These are phyloP conservation scores for Augochlorella aurata DNA, from an alignment of 2,888 invertebrate species.

Conservation along the genomic window DNA sequence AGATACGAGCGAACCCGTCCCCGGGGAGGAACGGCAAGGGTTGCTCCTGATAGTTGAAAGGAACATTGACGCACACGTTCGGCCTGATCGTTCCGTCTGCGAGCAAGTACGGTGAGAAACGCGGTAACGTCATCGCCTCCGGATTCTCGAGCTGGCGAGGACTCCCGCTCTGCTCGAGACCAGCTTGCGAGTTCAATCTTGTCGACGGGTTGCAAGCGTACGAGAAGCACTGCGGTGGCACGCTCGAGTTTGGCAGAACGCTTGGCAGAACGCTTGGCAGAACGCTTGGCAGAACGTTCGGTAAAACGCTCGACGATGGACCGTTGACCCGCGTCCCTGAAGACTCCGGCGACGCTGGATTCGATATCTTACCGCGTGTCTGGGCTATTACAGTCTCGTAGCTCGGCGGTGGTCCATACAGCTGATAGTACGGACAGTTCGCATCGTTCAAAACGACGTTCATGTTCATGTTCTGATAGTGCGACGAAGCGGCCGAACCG, in stretches of 20 bases:
- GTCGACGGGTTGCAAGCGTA: constrained; percentile 69
- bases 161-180: constrained; percentile 31
- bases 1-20: constrained; percentile 52
- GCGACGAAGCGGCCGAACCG: constrained; percentile 74
- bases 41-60: constrained; percentile 57
- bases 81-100: constrained; percentile 51
- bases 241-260: constrained; percentile 58
- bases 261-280: constrained; percentile 40
- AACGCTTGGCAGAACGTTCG: constrained; percentile 32
- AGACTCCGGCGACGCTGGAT: constrained; percentile 74
- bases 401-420: constrained; percentile 83
- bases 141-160: constrained; percentile 61
- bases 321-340: constrained; percentile 45
- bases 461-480: constrained; percentile 79
- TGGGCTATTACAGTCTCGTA: constrained; percentile 82
- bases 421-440: constrained; percentile 81
- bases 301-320: constrained; percentile 37
- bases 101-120: constrained; percentile 63
- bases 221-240: constrained; percentile 71
- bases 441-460: constrained; percentile 78
- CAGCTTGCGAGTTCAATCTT: constrained; percentile 49
- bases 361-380: constrained; percentile 76
- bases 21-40: constrained; percentile 26
- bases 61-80: constrained; percentile 57
- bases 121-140: constrained; percentile 54